Base-by-base conservation (phyloP, 2,797 vertebrate species). In the Chiroxiphia lanceolata region DNA sequence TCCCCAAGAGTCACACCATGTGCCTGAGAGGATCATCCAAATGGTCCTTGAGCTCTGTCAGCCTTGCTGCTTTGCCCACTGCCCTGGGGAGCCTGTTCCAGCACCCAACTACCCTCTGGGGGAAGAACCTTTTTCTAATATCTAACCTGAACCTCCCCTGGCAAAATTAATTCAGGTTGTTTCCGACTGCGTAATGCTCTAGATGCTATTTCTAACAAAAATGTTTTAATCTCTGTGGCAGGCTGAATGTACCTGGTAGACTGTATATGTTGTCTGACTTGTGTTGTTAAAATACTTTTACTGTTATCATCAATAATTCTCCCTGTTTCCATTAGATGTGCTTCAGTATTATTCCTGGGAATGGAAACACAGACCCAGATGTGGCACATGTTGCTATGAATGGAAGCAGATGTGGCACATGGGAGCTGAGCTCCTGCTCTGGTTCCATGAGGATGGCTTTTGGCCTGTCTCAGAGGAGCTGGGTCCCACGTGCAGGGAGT, bases 221-320 rank as follows among this genome's bases (percentile, higher is more conserved):
- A 91, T 44, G 56, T 89, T 95, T 86, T 42, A 47, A 72, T 93
- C 42, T 4, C 31, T 22, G 8, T 56, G 51, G 51, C 57, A 72
- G 53, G 22, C 51, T 47, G 85, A 86, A 85, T 51, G 83, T 57
- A 83, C 25, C 74, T 61, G 18, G 29, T 57, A 50, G 72, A 22
- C 34, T 83, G 54, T 69, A 51, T 59, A 18, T 67, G 51, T 15
- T 17, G 13, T 79, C 68, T 34, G 25, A 65, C 72, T 48, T 82
- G 38, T 5, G 29, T 42, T 47, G 57, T 84, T 94, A 74, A 95
- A 93, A 90, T 48, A 51, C 79, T 95, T 90, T 95, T 90, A 36
- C 45, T 86, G 80, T 77, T 89, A 36, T 40, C 83, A 54, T 97
- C 63, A 83, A 57, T 95, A 36, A 17, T 94, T 86, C 40, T 88